These are phyloP conservation scores for Agelas oroides DNA, from an alignment of 37 sponge, comb jelly and placozoan genomes.

Conservation along the genomic window DNA sequence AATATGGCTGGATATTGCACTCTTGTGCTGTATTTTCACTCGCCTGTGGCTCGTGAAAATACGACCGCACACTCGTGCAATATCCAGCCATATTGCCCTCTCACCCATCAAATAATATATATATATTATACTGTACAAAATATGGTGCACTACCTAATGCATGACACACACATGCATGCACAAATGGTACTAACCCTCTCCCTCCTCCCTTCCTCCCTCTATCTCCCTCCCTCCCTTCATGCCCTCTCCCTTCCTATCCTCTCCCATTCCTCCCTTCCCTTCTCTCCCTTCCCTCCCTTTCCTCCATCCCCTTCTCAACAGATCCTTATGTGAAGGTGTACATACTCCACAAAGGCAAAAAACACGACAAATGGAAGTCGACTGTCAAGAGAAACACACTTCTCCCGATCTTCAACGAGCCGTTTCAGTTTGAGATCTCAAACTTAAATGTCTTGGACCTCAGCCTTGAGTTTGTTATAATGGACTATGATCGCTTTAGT, in stretches of 20 bases:
- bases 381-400: slow-evolving; percentile 71
- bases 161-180: no score
- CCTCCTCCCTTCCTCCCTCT: no score
- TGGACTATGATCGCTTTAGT: not conserved
- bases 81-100: no score
- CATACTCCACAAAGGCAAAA: slow-evolving; percentile 39
- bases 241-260: not conserved
- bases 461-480: slow-evolving; percentile 31
- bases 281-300: not conserved
- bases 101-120: no score
- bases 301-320: slow-evolving; percentile 3
- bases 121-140: no score
- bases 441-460: slow-evolving; percentile 10
- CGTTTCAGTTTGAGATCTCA: slow-evolving; percentile 66
- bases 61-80: no score
- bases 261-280: not conserved
- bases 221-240: not conserved
- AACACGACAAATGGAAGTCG: slow-evolving; percentile 61
- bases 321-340: slow-evolving; percentile 80
- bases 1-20: no score
- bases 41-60: no score
- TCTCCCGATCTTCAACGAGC: slow-evolving; percentile 72
- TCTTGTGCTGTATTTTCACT: no score
- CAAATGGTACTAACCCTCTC: no score
- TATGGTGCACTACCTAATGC: no score